Conservation (phyloP, 2,113 vertebrate genomes). For the Cariama cristata region DNA sequence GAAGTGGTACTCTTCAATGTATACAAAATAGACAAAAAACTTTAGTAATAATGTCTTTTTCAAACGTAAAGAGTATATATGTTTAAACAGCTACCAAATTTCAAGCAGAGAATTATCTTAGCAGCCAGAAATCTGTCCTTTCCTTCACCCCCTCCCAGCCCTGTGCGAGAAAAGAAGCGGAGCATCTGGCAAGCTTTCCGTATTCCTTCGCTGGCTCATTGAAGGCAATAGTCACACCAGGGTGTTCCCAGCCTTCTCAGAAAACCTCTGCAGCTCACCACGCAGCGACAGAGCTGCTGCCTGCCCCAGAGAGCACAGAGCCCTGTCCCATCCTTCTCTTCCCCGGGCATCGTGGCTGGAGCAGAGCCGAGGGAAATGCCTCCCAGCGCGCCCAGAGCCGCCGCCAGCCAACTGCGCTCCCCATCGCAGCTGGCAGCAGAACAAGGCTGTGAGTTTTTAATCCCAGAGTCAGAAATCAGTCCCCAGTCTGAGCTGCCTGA, state of each 20-base stretch:
- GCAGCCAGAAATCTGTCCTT: neutral
- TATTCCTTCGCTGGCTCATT: neutral
- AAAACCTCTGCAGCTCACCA: neutral
- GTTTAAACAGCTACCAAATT: neutral
- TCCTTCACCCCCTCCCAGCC: accelerated
- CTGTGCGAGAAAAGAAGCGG: neutral
- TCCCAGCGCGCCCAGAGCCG: accelerated
- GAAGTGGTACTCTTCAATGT: neutral
- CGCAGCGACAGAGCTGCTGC: too few species aligned
- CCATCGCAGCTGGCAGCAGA: accelerated
- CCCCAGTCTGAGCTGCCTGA: accelerated
- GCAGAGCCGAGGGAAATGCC: neutral
- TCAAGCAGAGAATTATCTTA: neutral
- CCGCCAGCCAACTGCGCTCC: accelerated
- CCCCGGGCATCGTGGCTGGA: accelerated
- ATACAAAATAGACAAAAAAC: neutral
- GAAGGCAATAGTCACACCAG: neutral
- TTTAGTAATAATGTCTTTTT: neutral
- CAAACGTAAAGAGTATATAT: neutral
- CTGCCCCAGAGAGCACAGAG: neutral
- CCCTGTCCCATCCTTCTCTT: neutral
- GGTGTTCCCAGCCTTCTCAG: neutral
- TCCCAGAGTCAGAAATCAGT: neutral
- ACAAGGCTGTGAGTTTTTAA: neutral
- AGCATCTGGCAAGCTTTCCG: neutral